These are phyloP conservation scores for Genyomyrus donnyi DNA, from an alignment of 2,113 vertebrate species.

Conservation along the genomic window DNA sequence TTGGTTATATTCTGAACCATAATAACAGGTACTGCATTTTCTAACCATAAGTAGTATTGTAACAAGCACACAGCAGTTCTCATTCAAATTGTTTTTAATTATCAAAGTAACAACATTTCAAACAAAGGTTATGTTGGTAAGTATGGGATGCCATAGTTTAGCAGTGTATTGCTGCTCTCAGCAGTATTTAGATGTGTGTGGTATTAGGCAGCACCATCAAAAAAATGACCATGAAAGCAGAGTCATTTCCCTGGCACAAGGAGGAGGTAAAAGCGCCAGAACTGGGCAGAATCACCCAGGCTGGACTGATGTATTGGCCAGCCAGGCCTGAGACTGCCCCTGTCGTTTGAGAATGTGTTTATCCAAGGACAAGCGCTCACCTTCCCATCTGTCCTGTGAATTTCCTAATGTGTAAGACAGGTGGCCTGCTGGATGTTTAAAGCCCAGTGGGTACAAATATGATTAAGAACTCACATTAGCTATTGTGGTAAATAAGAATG, in stretches of 20 bases:
- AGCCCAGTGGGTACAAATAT: constrained; percentile 75
- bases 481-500: constrained; percentile 61
- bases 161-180: not conserved
- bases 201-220: not conserved
- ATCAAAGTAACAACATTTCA: not conserved
- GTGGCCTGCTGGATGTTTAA: constrained; percentile 75
- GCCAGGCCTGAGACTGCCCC: constrained; percentile 52
- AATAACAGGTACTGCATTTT: not conserved
- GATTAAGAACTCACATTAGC: constrained; percentile 79
- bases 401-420: constrained; percentile 79
- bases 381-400: constrained; percentile 83
- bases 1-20: not conserved
- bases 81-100: not conserved
- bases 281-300: constrained; percentile 9
- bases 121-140: too few species aligned
- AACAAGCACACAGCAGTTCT: not conserved
- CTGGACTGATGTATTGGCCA: constrained; percentile 50
- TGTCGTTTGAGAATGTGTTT: constrained; percentile 65
- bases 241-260: constrained; percentile 13
- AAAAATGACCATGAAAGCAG: not conserved
- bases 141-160: not conserved
- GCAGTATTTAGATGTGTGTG: not conserved
- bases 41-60: not conserved
- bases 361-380: constrained; percentile 79
- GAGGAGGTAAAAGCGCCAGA: constrained; percentile 2